Percentiles rank a stretch among this genome's conserved stretches.
Evolutionary conservation across 2,113 vertebrate genomes (phyloP).

Genomic region (Xiphophorus couchianus): DNA sequence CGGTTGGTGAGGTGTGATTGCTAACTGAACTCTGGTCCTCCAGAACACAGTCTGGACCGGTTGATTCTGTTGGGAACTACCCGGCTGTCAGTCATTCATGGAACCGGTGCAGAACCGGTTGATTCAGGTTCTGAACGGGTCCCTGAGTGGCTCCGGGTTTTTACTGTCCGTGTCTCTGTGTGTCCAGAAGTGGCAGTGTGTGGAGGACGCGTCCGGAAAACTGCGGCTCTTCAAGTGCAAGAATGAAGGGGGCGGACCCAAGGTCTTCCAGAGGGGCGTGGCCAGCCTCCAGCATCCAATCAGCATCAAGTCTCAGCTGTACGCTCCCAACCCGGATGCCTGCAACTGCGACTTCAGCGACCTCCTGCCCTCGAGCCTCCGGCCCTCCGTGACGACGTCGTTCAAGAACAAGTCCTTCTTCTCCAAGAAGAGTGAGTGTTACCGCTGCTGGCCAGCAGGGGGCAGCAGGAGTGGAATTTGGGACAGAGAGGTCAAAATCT

Average conservation of each 20-base stretch:
- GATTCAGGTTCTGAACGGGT: too few relatives aligned
- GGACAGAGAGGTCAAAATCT: too few relatives aligned
- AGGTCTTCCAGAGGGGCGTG: constrained; percentile 53
- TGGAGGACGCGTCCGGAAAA: constrained; percentile 90
- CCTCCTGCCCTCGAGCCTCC: constrained; percentile 55
- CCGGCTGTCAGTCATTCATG: too few relatives aligned
- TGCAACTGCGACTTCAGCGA: constrained; percentile 82
- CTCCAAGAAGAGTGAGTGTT: constrained; percentile 89
- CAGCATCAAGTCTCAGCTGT: constrained; percentile 85
- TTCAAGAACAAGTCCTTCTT: constrained; percentile 86
- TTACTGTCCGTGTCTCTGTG: neutral
- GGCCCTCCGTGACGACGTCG: constrained; percentile 45
- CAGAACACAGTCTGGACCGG: too few relatives aligned
- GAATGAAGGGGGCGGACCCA: constrained; percentile 60
- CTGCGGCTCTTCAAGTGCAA: constrained; percentile 94
- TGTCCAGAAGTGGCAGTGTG: constrained; percentile 94
- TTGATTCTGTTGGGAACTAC: too few relatives aligned
- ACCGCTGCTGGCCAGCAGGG: neutral
- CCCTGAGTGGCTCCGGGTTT: too few relatives aligned
- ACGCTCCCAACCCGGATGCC: constrained; percentile 65
- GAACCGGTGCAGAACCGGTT: too few relatives aligned
- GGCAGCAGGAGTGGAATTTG: neutral
- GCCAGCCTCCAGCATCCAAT: constrained; percentile 69
- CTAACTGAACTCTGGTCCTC: too few relatives aligned
- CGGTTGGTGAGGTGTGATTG: too few relatives aligned